Percentiles rank a stretch among this genome's conserved stretches.
Conservation (phyloP, 1,140 invertebrate species). For the Hyles euphorbiae region DNA sequence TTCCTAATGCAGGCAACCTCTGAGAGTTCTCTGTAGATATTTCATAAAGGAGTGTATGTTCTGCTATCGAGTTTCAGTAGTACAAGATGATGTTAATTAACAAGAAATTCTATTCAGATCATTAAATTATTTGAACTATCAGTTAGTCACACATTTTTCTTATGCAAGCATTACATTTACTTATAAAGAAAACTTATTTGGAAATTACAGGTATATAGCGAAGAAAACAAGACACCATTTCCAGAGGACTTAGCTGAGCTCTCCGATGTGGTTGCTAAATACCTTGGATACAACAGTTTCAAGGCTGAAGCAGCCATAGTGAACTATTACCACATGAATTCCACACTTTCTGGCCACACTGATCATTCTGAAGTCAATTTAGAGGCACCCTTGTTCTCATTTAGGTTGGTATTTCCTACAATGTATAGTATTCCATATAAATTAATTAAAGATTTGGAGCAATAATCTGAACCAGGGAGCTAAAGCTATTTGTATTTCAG, state of each 20-base stretch:
- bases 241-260: constrained; percentile 83
- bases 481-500: not conserved
- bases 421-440: not conserved
- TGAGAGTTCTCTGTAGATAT: no score
- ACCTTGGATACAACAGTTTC: constrained; percentile 81
- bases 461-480: not conserved
- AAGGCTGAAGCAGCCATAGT: constrained; percentile 93
- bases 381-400: constrained; percentile 90
- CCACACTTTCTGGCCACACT: constrained; percentile 91
- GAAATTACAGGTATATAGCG: constrained; percentile 79
- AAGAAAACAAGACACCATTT: constrained; percentile 80
- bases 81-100: no score
- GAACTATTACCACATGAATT: constrained; percentile 95
- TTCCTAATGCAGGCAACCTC: no score
- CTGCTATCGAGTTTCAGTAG: no score
- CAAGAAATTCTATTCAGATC: no score
- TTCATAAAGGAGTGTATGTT: no score
- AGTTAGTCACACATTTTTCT: no score
- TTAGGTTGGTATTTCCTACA: constrained; percentile 76
- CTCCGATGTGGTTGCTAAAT: constrained; percentile 78
- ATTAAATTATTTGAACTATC: no score
- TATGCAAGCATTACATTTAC: no score
- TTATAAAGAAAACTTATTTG: no score
- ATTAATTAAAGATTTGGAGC: no score
- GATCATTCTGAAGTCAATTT: constrained; percentile 93